Conservation (phyloP, 2,888 invertebrate species). For the Pimpla rufipes region DNA sequence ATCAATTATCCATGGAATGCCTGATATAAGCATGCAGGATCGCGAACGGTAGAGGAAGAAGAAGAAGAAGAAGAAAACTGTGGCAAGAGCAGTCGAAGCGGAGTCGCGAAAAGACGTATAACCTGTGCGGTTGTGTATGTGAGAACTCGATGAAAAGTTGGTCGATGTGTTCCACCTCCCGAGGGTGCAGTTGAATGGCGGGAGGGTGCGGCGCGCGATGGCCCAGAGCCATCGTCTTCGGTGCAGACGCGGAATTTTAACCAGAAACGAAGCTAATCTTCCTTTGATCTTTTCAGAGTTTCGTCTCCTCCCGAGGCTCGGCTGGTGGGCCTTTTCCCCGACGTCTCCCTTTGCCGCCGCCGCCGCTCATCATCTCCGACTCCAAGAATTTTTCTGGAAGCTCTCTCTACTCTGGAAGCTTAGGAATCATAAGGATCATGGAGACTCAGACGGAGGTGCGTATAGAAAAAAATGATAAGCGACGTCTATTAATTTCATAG, state of each 20-base stretch:
- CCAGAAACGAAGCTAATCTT: conserved; percentile 34
- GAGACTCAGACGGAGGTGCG: conserved; percentile 64
- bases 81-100: no score
- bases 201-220: no score
- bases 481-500: no score
- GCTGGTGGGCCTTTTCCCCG: not conserved
- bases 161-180: no score
- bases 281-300: conserved; percentile 55
- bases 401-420: conserved; percentile 27
- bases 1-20: no score
- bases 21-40: no score
- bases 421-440: conserved; percentile 53
- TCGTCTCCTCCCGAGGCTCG: conserved; percentile 14
- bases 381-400: conserved; percentile 38
- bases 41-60: no score
- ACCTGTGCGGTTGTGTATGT: no score
- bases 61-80: no score
- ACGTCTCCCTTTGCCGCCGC: conserved; percentile 12
- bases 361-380: not conserved
- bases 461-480: conserved; percentile 5
- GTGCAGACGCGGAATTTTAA: conserved; percentile 35
- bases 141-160: no score
- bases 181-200: no score
- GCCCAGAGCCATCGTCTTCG: not conserved
- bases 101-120: no score